Evolutionary conservation across 1,140 invertebrate species (phyloP), one percentile per base, ranked within the genome.

Genomic region (Drosophila sucinea): DNA sequence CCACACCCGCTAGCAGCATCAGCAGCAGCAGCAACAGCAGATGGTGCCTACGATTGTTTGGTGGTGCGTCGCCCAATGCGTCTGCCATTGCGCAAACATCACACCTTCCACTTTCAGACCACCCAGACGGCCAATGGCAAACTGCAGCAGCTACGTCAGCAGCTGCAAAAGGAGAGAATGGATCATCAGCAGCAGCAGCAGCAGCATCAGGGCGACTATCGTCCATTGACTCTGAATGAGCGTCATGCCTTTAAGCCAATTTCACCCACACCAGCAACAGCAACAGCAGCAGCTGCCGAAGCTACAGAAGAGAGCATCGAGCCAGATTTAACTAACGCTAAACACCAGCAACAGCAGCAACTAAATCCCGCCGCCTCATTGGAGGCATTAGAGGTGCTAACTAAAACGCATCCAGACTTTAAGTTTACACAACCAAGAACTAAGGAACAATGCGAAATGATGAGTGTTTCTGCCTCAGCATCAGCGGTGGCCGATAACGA

Each of bases 81-180:
- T 87, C 93, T 95, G 74, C 94, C 94, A 0, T 77, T 95, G 29
- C 94, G 95, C 84, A 95, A 95, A 90, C 94, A 94, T 91, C 94
- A 95, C 90, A 95, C 94, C 82, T 95, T 95, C 80, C 95, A 95
- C 80, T 95, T 95, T 68, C 94, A 95, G 92, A 94, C 93, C 30
- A 94, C 82, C 92, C 84, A 92, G 64, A 92, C 90, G 17, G 84
- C 90, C 29, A 85, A 85, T 17, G 79, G 84, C 56, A 90, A 90
- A 63, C 60, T 91, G 54, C 78, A 81, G 35, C 78, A 90, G 60
- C 64, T 90, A 61, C 83, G 82, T 10, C 63, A 70, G 35, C 74
- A 77, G 64, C 60, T 84, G 69, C 85, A 86, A 25, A 35, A 79
- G 38, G 70, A 81, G 25, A 73, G 77, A 23, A 64, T 56, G 38